phyloP scores from a whole-genome alignment of 2,113 vertebrate species.

The Sinocyclocheilus grahami region DNA sequence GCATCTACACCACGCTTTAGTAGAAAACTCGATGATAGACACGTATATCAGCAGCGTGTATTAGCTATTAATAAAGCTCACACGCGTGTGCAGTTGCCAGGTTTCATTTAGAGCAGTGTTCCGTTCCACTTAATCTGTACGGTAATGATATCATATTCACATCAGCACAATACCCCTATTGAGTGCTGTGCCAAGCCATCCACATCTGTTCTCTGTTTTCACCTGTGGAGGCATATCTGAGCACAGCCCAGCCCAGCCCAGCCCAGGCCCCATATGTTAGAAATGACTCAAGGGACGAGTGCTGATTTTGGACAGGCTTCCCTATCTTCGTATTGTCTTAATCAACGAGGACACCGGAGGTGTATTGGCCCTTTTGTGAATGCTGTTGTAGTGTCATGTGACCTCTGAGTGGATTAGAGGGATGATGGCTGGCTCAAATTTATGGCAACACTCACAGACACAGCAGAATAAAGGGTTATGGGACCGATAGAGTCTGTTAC shows the following conservation, averaged over 20 bases:
- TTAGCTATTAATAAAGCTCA: slow-evolving; percentile 59
- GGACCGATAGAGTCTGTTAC: neutral
- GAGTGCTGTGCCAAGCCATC: slow-evolving; percentile 53
- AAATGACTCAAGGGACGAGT: neutral
- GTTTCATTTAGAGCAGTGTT: slow-evolving; percentile 58
- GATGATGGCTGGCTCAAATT: slow-evolving; percentile 33
- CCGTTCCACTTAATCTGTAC: slow-evolving; percentile 56
- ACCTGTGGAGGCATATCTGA: slow-evolving; percentile 57
- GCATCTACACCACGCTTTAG: slow-evolving; percentile 36
- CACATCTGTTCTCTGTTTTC: slow-evolving; percentile 58
- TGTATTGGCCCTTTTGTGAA: neutral
- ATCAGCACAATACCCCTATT: slow-evolving; percentile 60
- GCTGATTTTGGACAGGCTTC: slow-evolving; percentile 25
- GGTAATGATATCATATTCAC: slow-evolving; percentile 58
- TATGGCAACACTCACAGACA: slow-evolving; percentile 18
- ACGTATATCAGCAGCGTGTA: slow-evolving; percentile 54
- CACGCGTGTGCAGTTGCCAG: slow-evolving; percentile 49
- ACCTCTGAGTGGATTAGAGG: slow-evolving; percentile 32
- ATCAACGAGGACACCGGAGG: neutral
- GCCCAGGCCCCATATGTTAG: slow-evolving; percentile 7
- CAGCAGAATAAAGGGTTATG: neutral
- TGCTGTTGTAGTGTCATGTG: slow-evolving; percentile 24
- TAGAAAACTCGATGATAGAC: slow-evolving; percentile 39
- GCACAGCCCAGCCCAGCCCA: neutral
- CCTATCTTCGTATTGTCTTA: slow-evolving; percentile 13